Conservation (phyloP, 2,888 invertebrate genomes). For the Chorisops tibialis region DNA sequence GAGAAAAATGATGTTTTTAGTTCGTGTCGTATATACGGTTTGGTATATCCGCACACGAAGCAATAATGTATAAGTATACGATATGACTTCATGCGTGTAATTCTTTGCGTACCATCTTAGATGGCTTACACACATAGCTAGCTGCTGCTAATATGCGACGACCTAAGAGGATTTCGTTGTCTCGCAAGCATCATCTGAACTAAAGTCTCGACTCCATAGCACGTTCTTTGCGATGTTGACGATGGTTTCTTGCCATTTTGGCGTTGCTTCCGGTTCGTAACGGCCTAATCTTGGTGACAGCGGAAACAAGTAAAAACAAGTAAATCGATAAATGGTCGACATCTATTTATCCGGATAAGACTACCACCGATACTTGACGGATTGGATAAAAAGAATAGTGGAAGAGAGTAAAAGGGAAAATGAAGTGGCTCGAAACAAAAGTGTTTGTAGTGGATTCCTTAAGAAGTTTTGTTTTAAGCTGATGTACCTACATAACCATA, state of each 20-base stretch:
- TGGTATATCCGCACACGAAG: not conserved
- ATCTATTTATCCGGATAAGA: not conserved
- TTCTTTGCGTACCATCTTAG: not conserved
- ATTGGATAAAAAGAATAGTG: no score
- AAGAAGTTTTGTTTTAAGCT: no score
- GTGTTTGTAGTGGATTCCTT: no score
- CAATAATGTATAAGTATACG: not conserved
- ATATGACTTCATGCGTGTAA: slow-evolving; percentile 12
- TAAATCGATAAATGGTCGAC: slow-evolving; percentile 5
- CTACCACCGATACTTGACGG: no score
- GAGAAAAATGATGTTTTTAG: not conserved
- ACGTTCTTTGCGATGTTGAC: no score
- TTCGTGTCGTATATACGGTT: not conserved
- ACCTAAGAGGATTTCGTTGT: slow-evolving; percentile 6
- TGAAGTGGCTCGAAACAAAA: no score
- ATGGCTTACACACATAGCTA: not conserved
- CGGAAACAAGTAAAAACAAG: slow-evolving; percentile 6
- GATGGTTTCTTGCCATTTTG: not conserved
- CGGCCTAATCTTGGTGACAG: not conserved
- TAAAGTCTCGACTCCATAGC: no score
- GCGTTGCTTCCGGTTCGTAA: not conserved
- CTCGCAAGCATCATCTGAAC: no score
- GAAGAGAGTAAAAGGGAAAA: no score
- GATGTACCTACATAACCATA: no score
- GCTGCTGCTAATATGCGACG: not conserved